Evolutionary conservation across 2,888 invertebrate genomes (phyloP).

Genomic region (Nebria salina): DNA sequence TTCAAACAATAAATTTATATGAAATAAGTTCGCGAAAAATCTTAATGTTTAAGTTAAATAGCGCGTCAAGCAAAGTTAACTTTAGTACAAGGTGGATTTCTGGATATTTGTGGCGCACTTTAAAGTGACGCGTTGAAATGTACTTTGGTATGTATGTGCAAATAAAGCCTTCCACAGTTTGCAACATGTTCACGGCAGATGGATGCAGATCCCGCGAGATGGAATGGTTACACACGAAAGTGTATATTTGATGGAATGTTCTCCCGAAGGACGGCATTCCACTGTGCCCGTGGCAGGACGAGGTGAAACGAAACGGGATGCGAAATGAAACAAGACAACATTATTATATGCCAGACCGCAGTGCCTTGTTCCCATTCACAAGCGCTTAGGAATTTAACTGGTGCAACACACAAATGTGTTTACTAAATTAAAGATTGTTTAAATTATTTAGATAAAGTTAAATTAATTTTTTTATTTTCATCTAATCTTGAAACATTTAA

Average conservation of each 20-base stretch:
- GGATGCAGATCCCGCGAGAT: conserved; percentile 17
- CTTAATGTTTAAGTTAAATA: too few species aligned
- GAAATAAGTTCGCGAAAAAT: too few species aligned
- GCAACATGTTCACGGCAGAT: conserved; percentile 15
- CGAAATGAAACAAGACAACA: conserved; percentile 43
- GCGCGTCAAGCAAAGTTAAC: background rate
- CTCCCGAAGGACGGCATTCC: conserved; percentile 23
- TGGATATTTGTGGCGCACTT: background rate
- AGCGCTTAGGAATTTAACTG: background rate
- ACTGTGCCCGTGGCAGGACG: conserved; percentile 9
- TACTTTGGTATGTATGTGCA: background rate
- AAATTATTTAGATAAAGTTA: too few species aligned
- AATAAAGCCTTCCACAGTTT: conserved; percentile 19
- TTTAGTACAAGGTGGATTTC: background rate
- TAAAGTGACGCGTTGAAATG: background rate
- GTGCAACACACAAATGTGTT: too few species aligned
- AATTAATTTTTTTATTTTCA: too few species aligned
- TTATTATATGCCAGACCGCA: conserved; percentile 39
- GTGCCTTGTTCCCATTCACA: background rate
- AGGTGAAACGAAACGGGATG: background rate
- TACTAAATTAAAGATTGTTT: too few species aligned
- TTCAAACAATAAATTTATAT: too few species aligned
- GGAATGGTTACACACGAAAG: conserved; percentile 37
- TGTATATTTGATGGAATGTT: conserved; percentile 44
- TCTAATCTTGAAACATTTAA: too few species aligned